Evolutionary conservation across 2,888 invertebrate genomes (phyloP), one percentile per base, ranked within the genome.

Genomic region (Pyrrhosoma nymphula): DNA sequence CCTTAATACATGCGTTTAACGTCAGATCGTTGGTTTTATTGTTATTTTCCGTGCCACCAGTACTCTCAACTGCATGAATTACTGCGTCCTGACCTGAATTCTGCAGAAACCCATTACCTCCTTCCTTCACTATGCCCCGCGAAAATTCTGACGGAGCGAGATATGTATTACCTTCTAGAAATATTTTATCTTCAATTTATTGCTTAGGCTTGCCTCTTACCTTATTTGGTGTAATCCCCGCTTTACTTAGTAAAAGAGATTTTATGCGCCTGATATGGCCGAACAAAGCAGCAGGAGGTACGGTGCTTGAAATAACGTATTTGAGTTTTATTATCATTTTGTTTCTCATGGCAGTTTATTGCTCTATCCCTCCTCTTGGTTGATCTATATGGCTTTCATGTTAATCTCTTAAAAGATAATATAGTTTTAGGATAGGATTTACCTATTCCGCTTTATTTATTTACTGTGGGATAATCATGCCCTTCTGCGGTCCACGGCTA

Each of bases 171-270:
- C 82, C 26, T 12, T 82, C 35, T 35, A 16, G 30, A 35, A 14
- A 35, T 82, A 82, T 82, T 35, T 82, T 82, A 82, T 35, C 82
- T 35, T 30, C 30, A 82, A 82, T 82, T 82, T 82, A 82, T 82
- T 12, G 82, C 82, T 82, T n/a, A 18, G 35, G 35, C 35, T 35
- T 82, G 14, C 35, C 14, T 14, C 82, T 82, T 82, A 3, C 82
- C 82, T 30, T 35, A 35, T 35, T 35, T 12, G 30, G 82, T 14
- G 35, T 14, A 35, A 16, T 14, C 16, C n/a, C 3, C 16, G n/a
- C 12, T 82, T 82, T 30, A 82, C 14, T 82, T 35, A 14, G 35
- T 35, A 82, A 82, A 35, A 82, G 82, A 82, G 82, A 35, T 82
- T 16, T 16, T 82, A 82, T 82, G 82, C 14, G 35, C 35, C 14